These are phyloP conservation scores for Neotoma lepida DNA, from an alignment of 2,113 vertebrate species.

Conservation along the genomic window DNA sequence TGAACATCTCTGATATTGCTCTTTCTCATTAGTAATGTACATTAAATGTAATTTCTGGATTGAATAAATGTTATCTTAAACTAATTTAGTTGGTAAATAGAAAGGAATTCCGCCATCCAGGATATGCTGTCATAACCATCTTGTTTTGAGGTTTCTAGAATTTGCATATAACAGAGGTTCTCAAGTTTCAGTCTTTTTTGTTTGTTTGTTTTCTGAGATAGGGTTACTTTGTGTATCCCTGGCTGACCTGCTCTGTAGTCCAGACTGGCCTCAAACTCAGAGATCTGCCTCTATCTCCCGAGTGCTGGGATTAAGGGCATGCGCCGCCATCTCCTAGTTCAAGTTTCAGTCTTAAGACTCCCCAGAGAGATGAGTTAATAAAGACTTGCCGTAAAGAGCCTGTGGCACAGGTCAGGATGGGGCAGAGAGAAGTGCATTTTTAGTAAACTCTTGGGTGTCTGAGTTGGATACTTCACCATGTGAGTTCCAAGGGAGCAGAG, in stretches of 20 bases:
- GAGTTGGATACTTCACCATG: neutral
- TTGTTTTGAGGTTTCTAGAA: neutral
- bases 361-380: neutral
- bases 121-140: neutral
- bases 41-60: slow-evolving; percentile 24
- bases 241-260: neutral
- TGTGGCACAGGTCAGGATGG: neutral
- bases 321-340: neutral
- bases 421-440: neutral
- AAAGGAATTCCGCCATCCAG: neutral
- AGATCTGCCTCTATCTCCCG: neutral
- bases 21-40: neutral
- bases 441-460: neutral
- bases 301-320: neutral
- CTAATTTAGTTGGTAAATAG: neutral
- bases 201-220: neutral
- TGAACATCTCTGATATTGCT: neutral
- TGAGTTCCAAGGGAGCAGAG: neutral
- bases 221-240: neutral
- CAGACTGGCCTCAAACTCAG: neutral
- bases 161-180: neutral
- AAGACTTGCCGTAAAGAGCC: neutral
- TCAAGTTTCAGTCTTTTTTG: neutral
- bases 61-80: slow-evolving; percentile 38
- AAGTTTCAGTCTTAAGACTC: neutral